Percentiles rank a stretch among this genome's conserved stretches.
These are phyloP conservation scores for Phyto melanocephala DNA, from an alignment of 2,888 invertebrate genomes.

Conservation along the genomic window DNA sequence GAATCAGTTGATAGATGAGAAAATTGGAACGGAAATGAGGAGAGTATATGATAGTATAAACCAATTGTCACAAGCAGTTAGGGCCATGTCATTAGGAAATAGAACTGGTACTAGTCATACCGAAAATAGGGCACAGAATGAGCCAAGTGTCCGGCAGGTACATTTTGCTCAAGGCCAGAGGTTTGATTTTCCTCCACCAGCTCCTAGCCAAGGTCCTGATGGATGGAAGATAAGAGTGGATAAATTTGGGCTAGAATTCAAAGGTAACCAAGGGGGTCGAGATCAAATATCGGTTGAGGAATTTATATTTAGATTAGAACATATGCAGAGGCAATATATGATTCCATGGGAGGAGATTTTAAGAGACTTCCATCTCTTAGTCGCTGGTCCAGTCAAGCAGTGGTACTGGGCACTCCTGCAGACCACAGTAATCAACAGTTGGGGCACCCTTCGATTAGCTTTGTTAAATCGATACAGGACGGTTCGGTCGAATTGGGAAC, in stretches of 20 bases:
- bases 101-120: too few relatives aligned
- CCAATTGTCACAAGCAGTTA: neutral
- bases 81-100: neutral
- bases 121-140: too few relatives aligned
- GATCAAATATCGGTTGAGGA: neutral
- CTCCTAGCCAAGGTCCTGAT: neutral
- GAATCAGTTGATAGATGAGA: neutral
- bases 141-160: too few relatives aligned
- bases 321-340: neutral
- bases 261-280: neutral
- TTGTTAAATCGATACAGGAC: too few relatives aligned
- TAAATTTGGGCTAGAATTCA: conserved; percentile 9
- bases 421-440: neutral
- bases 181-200: neutral
- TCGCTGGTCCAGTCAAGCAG: neutral
- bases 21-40: neutral
- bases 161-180: neutral
- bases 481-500: too few relatives aligned
- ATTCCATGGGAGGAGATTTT: neutral
- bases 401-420: neutral
- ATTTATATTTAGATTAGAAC: neutral
- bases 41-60: neutral
- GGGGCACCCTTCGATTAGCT: neutral
- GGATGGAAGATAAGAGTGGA: conserved; percentile 3
- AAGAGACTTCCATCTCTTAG: neutral